These are phyloP conservation scores for Ascaphus truei DNA, from an alignment of 2,113 vertebrate species.

Conservation along the genomic window DNA sequence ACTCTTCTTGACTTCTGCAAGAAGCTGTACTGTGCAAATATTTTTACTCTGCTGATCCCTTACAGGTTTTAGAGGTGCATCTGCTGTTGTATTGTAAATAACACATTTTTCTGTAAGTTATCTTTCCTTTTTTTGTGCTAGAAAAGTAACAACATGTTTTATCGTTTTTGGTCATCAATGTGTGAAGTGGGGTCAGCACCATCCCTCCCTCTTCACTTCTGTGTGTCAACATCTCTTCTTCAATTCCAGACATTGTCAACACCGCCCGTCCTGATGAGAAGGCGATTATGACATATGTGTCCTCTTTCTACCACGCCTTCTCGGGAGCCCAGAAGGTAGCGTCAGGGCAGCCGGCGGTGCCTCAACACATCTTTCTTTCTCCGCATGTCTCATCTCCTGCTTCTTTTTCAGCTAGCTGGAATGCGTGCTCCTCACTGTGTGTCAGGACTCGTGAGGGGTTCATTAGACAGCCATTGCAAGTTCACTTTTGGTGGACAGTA, in stretches of 20 bases:
- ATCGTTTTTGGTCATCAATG: neutral
- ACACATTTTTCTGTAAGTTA: too few species aligned
- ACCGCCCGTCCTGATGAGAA: constrained; percentile 95
- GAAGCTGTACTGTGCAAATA: too few species aligned
- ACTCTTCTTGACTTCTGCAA: too few species aligned
- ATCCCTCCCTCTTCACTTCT: neutral
- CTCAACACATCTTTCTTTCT: constrained; percentile 48
- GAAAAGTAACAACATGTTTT: too few species aligned
- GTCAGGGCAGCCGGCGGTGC: neutral
- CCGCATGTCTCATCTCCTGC: constrained; percentile 21
- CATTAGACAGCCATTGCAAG: constrained; percentile 37
- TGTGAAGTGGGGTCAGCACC: neutral
- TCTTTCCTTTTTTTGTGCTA: too few species aligned
- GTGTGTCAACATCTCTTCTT: constrained; percentile 55
- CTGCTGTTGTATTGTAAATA: too few species aligned
- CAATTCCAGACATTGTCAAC: constrained; percentile 90
- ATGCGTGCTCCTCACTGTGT: constrained; percentile 13
- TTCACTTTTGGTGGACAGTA: too few species aligned
- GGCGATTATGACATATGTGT: constrained; percentile 98
- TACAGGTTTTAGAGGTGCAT: neutral
- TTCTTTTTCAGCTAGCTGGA: constrained; percentile 11
- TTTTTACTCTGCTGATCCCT: neutral
- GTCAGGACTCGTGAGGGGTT: neutral
- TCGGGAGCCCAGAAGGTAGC: constrained; percentile 97
- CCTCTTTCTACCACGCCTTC: constrained; percentile 98